A percentile compares a stretch with the other conserved stretches of the same genome.
phyloP scores from a whole-genome alignment of 2,113 vertebrate species.

The Hemicordylus capensis region DNA sequence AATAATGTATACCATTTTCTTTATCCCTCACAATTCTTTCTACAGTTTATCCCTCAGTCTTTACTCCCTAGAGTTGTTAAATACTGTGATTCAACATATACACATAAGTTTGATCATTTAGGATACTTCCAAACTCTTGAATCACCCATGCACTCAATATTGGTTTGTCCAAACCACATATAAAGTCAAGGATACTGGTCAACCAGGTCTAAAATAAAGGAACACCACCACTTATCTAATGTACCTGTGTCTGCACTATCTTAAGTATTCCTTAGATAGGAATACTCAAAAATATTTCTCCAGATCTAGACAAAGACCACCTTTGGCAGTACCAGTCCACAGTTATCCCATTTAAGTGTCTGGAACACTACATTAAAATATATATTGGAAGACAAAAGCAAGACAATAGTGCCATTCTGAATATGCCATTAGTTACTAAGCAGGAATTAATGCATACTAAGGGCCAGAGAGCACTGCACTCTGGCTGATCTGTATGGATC shows the following conservation, averaged over 20 bases:
- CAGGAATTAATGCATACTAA: background rate
- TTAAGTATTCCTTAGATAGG: background rate
- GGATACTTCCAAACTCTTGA: background rate
- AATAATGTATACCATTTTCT: too few relatives aligned
- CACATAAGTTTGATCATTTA: too few relatives aligned
- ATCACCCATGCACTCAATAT: background rate
- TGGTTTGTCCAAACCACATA: background rate
- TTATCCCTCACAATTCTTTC: too few relatives aligned
- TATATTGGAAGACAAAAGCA: background rate
- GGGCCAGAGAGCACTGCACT: constrained; percentile 5
- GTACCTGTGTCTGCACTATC: background rate
- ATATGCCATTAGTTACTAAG: background rate
- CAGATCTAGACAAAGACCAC: background rate
- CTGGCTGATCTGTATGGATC: background rate
- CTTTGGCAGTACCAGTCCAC: background rate
- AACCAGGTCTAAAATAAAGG: background rate
- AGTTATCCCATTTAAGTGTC: fast-evolving
- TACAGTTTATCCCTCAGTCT: too few relatives aligned
- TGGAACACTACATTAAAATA: constrained; percentile 8
- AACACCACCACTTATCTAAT: background rate
- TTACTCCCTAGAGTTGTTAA: too few relatives aligned
- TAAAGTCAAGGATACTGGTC: too few relatives aligned
- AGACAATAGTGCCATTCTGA: background rate
- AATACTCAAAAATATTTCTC: background rate
- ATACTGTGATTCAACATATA: too few relatives aligned